Evolutionary conservation across 2,113 vertebrate species (phyloP).

Genomic region (Peromyscus maniculatus): DNA sequence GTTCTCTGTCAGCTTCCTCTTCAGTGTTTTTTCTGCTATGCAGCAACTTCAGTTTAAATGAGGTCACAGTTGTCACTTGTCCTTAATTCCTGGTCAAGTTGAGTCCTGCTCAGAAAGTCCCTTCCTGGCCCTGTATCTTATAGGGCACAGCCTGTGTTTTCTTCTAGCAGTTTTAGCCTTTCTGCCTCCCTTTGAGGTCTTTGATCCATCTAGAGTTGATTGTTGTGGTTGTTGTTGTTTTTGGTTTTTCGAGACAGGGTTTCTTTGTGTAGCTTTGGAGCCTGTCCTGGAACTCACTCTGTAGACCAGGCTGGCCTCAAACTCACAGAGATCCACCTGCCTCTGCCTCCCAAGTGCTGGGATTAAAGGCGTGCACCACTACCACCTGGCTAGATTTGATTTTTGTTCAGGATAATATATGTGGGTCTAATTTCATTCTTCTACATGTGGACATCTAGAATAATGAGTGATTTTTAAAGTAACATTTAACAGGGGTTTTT

Average conservation of each 20-base stretch:
- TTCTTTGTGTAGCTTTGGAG: too few relatives aligned
- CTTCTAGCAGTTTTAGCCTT: background rate
- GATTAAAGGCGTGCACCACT: too few relatives aligned
- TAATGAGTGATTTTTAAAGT: constrained; percentile 35
- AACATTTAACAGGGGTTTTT: constrained; percentile 24
- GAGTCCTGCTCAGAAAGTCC: background rate
- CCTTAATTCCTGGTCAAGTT: background rate
- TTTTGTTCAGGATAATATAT: background rate
- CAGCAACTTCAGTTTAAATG: background rate
- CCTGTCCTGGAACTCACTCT: too few relatives aligned
- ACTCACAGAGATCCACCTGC: too few relatives aligned
- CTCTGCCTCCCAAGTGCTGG: too few relatives aligned
- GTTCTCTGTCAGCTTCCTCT: background rate
- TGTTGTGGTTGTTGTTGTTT: background rate
- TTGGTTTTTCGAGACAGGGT: too few relatives aligned
- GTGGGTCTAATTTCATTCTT: background rate
- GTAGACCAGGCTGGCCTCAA: too few relatives aligned
- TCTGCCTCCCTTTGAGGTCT: background rate
- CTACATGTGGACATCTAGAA: background rate
- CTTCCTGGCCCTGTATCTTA: background rate
- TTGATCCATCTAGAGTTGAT: background rate
- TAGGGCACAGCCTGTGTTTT: background rate
- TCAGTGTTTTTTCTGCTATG: background rate
- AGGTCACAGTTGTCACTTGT: background rate
- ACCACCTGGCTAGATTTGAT: background rate